A percentile compares a stretch with the other conserved stretches of the same genome.
Conservation (phyloP, 2,888 invertebrate genomes). For the Camponotus fellah region DNA sequence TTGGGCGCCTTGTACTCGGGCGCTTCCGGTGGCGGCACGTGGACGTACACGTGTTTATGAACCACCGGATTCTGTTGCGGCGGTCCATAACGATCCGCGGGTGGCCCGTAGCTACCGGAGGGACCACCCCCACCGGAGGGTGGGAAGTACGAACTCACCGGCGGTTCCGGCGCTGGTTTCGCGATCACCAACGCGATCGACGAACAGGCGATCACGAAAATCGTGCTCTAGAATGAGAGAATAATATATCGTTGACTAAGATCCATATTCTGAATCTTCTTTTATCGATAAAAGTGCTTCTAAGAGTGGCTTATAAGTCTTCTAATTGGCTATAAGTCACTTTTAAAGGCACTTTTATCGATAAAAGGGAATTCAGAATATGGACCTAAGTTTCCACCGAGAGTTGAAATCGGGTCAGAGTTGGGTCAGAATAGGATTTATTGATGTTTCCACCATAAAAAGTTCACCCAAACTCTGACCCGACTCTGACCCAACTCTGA, state of each 20-base stretch:
- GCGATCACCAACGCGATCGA: conserved; percentile 67
- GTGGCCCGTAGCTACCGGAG: conserved; percentile 71
- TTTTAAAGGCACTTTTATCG: too few relatives aligned
- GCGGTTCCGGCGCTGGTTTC: conserved; percentile 88
- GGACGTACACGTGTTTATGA: conserved; percentile 96
- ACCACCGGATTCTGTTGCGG: conserved; percentile 91
- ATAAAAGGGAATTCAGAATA: too few relatives aligned
- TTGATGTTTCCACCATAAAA: too few relatives aligned
- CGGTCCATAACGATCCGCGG: conserved; percentile 84
- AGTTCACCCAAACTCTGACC: too few relatives aligned
- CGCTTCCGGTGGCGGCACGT: conserved; percentile 94
- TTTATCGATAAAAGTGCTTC: too few relatives aligned
- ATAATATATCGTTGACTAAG: neutral
- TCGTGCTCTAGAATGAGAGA: conserved; percentile 47
- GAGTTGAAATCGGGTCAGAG: too few relatives aligned
- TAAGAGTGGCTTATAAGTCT: too few relatives aligned
- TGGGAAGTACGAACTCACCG: conserved; percentile 87
- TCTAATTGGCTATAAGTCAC: too few relatives aligned
- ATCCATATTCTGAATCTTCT: too few relatives aligned
- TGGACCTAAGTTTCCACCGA: too few relatives aligned
- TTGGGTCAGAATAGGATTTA: too few relatives aligned
- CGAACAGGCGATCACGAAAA: conserved; percentile 58
- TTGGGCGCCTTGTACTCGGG: conserved; percentile 91
- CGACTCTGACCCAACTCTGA: too few relatives aligned
- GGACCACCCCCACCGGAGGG: conserved; percentile 77